Evolutionary conservation across 2,797 vertebrate species (phyloP), one percentile per base, ranked within the genome.

Genomic region (Trachops cirrhosus): DNA sequence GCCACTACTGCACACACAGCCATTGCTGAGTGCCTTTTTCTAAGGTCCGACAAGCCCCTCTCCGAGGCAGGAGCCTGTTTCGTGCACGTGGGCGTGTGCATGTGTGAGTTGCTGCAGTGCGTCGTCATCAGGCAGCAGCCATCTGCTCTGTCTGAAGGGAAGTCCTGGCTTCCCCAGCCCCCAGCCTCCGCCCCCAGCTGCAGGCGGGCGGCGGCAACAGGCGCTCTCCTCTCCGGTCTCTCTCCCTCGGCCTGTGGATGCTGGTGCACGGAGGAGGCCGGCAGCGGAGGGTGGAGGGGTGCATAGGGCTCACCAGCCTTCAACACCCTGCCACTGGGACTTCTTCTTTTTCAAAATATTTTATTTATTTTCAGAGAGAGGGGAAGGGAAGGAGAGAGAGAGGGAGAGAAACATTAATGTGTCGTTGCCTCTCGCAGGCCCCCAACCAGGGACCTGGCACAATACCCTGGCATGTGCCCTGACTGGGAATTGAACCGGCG

Each of bases 301-400:
- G 12, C 46, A 9, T 4, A 6, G 95, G 97, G 96, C 59, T 96
- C 93, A 94, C 26, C 64, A 74, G 87, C 48, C 34, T 95, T 82
- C 94, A 74, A 96, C 82, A 96, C 50, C 14, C 78, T 78, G 82
- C 91, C 84, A 54, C 26, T 3, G 3, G 86, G 73, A 50, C 46
- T 95, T 93, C 52, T 62, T 62, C 5, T 62, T 62, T 12, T 64
- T 32, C 32, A 8, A 52, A 24, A 59, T 10, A 14, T 62, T 62
- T 32, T 32, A 57, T 26, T 57, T 57, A 15, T 64, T 64, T 64
- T 64, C 32, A 64, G 62, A 64, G 62, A 64, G 32, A 64, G 62
- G 32, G 62, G 14, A 32, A n/a, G 62, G 15, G 62, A 32, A 5
- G 15, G 32, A 64, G 6, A 18, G 14, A 64, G 12, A 15, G 29